Percentiles rank a stretch among this genome's conserved stretches.
Evolutionary conservation across 2,888 invertebrate genomes (phyloP).

Genomic region (Dynastes maya): DNA sequence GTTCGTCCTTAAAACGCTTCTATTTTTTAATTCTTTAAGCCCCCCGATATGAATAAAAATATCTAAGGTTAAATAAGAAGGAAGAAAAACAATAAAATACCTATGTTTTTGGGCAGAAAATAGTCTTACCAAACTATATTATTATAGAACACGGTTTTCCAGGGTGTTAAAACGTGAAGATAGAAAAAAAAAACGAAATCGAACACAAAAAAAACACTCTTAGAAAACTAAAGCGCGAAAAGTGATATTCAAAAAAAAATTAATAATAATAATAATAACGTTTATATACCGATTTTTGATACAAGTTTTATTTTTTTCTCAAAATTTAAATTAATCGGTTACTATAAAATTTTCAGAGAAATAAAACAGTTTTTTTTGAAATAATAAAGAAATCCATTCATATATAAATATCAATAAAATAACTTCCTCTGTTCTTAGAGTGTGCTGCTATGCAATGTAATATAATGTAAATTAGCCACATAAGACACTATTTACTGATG

Average conservation of each 20-base stretch:
- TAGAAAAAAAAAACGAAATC: conserved; percentile 2
- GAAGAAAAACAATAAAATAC: background rate
- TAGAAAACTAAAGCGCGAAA: conserved; percentile 30
- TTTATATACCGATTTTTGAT: conserved; percentile 31
- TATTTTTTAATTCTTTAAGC: conserved; percentile 13
- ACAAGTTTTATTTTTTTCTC: conserved; percentile 32
- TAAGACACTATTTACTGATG: conserved; percentile 57
- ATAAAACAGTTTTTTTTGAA: background rate
- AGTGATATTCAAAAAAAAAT: conserved; percentile 23
- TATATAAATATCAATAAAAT: conserved; percentile 34
- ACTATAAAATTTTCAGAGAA: too few species aligned
- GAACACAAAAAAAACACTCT: conserved; percentile 21
- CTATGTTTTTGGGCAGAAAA: conserved; percentile 30
- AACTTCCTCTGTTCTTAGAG: conserved; percentile 62
- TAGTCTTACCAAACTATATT: conserved; percentile 32
- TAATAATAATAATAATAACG: background rate
- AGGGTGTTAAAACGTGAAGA: conserved; percentile 32
- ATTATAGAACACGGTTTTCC: conserved; percentile 33
- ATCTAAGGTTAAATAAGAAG: background rate
- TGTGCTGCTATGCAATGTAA: conserved; percentile 57
- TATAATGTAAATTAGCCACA: conserved; percentile 56
- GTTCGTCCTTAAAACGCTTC: conserved; percentile 41
- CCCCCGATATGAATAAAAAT: conserved; percentile 6
- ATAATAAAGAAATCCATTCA: conserved; percentile 3
- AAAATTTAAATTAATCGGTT: conserved; percentile 26